These are phyloP conservation scores for Pipistrellus kuhlii DNA, from an alignment of 2,797 vertebrate genomes.

Conservation along the genomic window DNA sequence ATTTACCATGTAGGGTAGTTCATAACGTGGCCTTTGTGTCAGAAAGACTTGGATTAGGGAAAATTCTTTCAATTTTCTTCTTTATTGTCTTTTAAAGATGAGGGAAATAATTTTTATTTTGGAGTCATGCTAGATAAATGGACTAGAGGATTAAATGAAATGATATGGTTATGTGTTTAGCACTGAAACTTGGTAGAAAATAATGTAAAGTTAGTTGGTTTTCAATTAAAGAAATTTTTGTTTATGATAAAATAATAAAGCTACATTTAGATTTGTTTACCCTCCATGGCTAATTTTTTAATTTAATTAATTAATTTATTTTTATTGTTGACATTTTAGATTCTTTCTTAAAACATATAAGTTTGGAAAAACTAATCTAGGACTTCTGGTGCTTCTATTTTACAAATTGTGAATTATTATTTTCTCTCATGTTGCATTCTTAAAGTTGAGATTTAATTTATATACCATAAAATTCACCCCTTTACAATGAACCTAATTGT, in stretches of 20 bases:
- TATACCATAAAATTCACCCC: not conserved
- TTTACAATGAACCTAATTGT: not conserved
- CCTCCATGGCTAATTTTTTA: not conserved
- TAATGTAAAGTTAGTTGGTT: not conserved
- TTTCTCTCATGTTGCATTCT: conserved; percentile 3
- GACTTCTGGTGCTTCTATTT: not conserved
- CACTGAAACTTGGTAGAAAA: not conserved
- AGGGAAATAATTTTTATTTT: not conserved
- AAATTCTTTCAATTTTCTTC: not conserved
- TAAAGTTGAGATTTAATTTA: not conserved
- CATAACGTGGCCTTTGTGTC: not conserved
- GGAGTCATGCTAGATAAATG: not conserved
- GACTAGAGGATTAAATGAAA: not conserved
- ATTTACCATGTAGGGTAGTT: not conserved
- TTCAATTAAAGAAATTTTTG: not conserved
- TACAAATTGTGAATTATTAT: not conserved
- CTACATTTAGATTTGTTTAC: not conserved
- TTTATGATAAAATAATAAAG: not conserved
- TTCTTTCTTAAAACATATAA: not conserved
- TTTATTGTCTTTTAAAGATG: conserved; percentile 9
- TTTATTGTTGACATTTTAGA: not conserved
- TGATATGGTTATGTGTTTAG: not conserved
- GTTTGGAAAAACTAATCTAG: not conserved
- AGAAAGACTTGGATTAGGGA: not conserved
- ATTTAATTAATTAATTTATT: not conserved